Percentiles rank a stretch among this genome's conserved stretches.
Conservation (phyloP, 2,797 vertebrate genomes). For the Cephalopachus bancanus region DNA sequence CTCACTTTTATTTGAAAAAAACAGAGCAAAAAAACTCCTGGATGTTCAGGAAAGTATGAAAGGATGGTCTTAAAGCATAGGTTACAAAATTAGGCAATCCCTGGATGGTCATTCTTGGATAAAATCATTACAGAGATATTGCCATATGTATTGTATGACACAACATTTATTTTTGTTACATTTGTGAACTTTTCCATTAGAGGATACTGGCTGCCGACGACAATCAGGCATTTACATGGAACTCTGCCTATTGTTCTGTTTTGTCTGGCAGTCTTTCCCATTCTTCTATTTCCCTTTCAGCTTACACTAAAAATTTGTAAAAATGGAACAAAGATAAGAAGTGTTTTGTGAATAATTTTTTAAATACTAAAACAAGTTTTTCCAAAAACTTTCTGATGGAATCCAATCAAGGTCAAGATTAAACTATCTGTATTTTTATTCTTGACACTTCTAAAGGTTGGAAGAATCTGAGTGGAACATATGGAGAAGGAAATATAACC, state of each 20-base stretch:
- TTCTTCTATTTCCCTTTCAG: conserved; percentile 11
- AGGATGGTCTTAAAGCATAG: neutral
- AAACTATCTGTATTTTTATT: neutral
- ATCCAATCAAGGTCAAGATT: neutral
- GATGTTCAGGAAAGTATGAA: neutral
- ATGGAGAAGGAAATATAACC: neutral
- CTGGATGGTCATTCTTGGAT: neutral
- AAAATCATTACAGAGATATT: neutral
- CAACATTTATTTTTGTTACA: neutral
- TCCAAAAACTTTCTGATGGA: neutral
- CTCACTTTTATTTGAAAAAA: conserved; percentile 17
- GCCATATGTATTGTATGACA: neutral
- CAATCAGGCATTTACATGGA: neutral
- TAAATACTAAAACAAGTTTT: neutral
- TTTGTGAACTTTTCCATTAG: conserved; percentile 42
- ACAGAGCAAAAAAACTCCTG: neutral
- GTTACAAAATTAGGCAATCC: neutral
- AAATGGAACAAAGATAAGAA: conserved; percentile 10
- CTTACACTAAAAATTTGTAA: conserved; percentile 32
- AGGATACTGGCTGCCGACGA: neutral
- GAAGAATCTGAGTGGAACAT: neutral
- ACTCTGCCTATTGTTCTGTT: conserved; percentile 7
- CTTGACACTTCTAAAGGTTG: neutral
- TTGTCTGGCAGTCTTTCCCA: neutral
- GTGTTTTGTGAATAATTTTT: neutral